Conservation (phyloP, 92 coral and sea anemone species). For the Palythoa caribaeorum region DNA sequence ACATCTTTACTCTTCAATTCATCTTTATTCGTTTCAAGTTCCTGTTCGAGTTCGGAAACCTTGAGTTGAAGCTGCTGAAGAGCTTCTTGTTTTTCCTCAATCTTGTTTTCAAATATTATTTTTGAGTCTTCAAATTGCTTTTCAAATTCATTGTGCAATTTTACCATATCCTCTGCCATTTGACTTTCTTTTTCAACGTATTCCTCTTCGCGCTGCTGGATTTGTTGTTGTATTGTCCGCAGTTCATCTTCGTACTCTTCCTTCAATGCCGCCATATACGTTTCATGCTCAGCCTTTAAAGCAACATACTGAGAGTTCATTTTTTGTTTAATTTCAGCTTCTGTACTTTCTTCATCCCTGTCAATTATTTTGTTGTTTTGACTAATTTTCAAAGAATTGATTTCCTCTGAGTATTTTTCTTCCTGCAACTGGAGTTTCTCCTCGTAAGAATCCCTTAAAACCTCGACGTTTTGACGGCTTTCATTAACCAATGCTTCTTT, state of each 20-base stretch:
- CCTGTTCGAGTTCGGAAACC: conserved; percentile 31
- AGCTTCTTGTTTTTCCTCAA: conserved; percentile 42
- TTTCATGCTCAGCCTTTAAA: conserved; percentile 60
- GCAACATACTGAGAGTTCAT: conserved; percentile 27
- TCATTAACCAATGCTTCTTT: conserved; percentile 48
- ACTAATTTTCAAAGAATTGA: background rate
- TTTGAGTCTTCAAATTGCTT: conserved; percentile 63
- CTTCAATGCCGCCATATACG: conserved; percentile 63
- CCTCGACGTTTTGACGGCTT: conserved; percentile 59
- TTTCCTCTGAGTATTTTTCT: conserved; percentile 38
- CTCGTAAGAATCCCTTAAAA: conserved; percentile 43
- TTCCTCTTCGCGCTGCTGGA: conserved; percentile 57
- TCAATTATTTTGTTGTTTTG: background rate
- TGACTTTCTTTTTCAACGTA: conserved; percentile 53
- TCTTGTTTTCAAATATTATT: conserved; percentile 60
- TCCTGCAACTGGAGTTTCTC: conserved; percentile 48
- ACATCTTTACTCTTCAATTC: background rate
- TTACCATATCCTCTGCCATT: conserved; percentile 67
- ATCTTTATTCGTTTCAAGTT: background rate
- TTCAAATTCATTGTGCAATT: conserved; percentile 79
- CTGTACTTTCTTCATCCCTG: background rate
- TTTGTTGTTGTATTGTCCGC: conserved; percentile 61
- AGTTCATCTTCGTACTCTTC: conserved; percentile 75
- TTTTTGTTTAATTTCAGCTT: conserved; percentile 24
- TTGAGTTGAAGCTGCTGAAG: conserved; percentile 32